Evolutionary conservation across 2,797 vertebrate species (phyloP).

Genomic region (Lagodon rhomboides): DNA sequence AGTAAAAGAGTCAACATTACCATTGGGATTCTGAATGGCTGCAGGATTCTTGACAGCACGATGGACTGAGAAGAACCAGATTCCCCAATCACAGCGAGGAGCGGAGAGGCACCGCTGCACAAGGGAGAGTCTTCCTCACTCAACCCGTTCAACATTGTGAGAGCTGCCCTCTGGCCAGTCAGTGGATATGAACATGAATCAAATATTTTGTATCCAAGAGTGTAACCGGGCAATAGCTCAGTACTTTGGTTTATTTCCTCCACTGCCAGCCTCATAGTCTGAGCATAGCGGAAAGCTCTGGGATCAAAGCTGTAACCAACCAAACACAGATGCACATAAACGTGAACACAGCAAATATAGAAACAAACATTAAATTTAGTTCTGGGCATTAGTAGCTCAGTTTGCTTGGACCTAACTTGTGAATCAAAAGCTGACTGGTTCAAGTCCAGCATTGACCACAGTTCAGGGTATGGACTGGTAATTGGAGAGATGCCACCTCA

Average conservation of each 20-base stretch:
- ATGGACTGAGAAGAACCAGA: constrained; percentile 86
- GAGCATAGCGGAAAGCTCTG: constrained; percentile 84
- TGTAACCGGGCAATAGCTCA: constrained; percentile 77
- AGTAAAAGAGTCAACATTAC: constrained; percentile 49
- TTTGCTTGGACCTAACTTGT: no score
- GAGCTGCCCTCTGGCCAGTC: constrained; percentile 81
- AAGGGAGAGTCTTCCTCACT: constrained; percentile 58
- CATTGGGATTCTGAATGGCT: constrained; percentile 84
- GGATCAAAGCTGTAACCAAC: constrained; percentile 80
- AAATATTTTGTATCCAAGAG: constrained; percentile 85
- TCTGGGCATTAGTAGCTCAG: no score
- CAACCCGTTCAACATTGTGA: constrained; percentile 80
- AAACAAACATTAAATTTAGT: not conserved
- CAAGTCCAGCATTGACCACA: no score
- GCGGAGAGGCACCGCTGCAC: constrained; percentile 74
- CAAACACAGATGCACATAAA: not conserved
- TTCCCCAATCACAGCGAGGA: constrained; percentile 83
- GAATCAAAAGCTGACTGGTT: no score
- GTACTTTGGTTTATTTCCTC: constrained; percentile 82
- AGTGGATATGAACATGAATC: constrained; percentile 86
- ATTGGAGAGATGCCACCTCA: no score
- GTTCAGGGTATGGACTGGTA: no score
- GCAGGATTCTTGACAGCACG: constrained; percentile 83
- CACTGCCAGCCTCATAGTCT: constrained; percentile 84
- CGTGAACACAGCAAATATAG: not conserved